A percentile compares a stretch with the other conserved stretches of the same genome.
Evolutionary conservation across 2,888 invertebrate genomes (phyloP).

Genomic region (Loripinus fragilis): DNA sequence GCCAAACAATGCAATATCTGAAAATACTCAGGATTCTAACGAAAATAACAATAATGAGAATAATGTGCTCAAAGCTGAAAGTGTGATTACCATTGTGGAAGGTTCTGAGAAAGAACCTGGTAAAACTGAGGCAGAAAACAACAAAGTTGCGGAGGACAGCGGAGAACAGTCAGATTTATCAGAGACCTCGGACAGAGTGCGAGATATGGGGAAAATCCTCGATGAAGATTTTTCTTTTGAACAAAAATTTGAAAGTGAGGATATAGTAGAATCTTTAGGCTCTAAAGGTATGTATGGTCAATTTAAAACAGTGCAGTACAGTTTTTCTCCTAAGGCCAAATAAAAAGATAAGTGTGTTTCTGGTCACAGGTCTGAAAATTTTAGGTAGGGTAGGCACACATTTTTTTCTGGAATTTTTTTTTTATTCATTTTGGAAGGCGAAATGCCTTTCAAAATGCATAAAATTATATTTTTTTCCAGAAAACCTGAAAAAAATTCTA

Average conservation of each 20-base stretch:
- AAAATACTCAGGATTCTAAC: constrained; percentile 6
- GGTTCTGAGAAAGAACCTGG: constrained; percentile 11
- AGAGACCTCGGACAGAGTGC: constrained; percentile 7
- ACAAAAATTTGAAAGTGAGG: background rate
- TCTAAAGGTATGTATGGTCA: constrained; percentile 11
- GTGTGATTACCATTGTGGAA: background rate
- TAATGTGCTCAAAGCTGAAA: constrained; percentile 13
- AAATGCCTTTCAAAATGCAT: too few species aligned
- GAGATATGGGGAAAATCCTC: constrained; percentile 50
- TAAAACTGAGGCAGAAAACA: background rate
- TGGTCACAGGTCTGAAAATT: too few species aligned
- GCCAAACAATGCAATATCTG: constrained; percentile 8
- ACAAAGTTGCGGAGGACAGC: background rate
- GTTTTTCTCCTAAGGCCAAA: too few species aligned
- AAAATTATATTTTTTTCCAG: too few species aligned
- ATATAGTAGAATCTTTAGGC: background rate
- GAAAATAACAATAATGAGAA: constrained; percentile 12
- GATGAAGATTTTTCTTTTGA: constrained; percentile 46
- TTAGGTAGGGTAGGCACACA: too few species aligned
- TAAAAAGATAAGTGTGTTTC: too few species aligned
- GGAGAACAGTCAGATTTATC: constrained; percentile 1
- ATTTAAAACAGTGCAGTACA: too few species aligned
- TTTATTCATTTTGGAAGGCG: too few species aligned
- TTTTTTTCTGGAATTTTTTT: too few species aligned
- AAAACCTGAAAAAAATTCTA: too few species aligned